Evolutionary conservation across 2,113 vertebrate species (phyloP).

Genomic region (Thryonomys swinderianus): DNA sequence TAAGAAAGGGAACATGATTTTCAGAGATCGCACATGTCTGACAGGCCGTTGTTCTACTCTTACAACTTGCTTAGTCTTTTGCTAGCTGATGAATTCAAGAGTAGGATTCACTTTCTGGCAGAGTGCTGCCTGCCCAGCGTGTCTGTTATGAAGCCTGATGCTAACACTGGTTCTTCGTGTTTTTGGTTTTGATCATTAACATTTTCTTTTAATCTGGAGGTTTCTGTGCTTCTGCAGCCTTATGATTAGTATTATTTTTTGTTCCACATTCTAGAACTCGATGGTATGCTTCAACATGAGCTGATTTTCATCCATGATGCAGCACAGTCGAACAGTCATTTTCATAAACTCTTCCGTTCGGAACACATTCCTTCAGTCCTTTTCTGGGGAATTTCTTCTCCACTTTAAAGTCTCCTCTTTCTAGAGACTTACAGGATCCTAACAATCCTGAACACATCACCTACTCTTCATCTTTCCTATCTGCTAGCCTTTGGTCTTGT

Average conservation of each 20-base stretch:
- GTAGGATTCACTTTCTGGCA: neutral
- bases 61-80: neutral
- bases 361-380: neutral
- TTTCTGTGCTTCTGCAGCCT: neutral
- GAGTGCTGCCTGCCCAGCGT: neutral
- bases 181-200: neutral
- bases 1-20: neutral
- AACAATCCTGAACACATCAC: neutral
- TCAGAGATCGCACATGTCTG: neutral
- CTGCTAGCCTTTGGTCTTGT: neutral
- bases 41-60: neutral
- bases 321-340: neutral
- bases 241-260: neutral
- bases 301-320: neutral
- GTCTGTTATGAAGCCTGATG: neutral
- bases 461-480: neutral
- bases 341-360: neutral
- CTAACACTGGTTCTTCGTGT: neutral
- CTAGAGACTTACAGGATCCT: neutral
- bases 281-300: neutral
- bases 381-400: conserved; percentile 1
- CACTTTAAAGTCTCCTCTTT: neutral
- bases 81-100: conserved; percentile 5
- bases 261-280: neutral
- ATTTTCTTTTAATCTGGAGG: neutral